Percentiles rank a stretch among this genome's conserved stretches.
These are phyloP conservation scores for Griposia aprilina DNA, from an alignment of 2,888 invertebrate genomes.

Conservation along the genomic window DNA sequence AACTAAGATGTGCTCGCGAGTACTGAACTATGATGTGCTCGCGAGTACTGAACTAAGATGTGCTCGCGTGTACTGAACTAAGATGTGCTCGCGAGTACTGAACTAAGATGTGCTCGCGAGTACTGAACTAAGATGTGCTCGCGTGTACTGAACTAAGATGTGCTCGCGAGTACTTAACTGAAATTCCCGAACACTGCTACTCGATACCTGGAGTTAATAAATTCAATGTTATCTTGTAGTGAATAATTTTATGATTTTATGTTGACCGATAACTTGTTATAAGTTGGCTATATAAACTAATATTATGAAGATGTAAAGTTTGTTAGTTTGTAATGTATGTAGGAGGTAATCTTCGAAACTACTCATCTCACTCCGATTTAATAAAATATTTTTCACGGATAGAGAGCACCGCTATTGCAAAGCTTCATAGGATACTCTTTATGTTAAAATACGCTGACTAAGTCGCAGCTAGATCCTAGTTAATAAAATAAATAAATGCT, in stretches of 20 bases:
- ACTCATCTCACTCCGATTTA: background rate
- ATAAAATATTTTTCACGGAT: background rate
- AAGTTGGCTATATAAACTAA: background rate
- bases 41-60: no score
- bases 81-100: no score
- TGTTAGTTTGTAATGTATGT: background rate
- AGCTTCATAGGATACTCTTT: background rate
- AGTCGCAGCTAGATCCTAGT: background rate
- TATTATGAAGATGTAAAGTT: background rate
- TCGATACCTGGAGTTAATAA: no score
- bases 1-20: no score
- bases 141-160: no score
- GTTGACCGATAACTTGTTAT: background rate
- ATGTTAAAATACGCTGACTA: background rate
- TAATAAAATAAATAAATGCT: background rate
- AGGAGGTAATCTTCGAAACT: background rate
- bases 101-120: no score
- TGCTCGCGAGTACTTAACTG: no score
- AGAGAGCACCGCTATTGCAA: background rate
- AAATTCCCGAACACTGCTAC: no score
- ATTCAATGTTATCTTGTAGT: background rate
- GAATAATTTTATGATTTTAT: background rate
- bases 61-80: no score
- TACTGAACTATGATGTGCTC: no score
- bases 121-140: no score